phyloP scores from a whole-genome alignment of 2,113 vertebrate species.

The Tringa solitaria region DNA sequence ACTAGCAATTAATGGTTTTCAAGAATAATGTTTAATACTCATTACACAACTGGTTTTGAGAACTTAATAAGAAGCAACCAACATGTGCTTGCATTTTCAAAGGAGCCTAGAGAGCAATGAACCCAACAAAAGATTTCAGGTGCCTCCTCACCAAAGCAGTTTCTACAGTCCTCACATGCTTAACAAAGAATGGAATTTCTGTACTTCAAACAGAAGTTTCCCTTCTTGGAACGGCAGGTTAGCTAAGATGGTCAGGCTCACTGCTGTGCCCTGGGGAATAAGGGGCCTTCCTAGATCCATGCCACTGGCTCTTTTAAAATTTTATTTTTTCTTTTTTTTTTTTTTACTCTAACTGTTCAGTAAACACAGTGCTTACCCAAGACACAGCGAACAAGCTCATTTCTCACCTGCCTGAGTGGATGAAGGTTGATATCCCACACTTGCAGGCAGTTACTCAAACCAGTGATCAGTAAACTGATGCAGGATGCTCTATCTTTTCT shows the following conservation, averaged over 20 bases:
- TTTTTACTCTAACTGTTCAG: background rate
- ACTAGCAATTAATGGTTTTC: background rate
- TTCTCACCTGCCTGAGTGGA: background rate
- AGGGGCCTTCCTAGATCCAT: background rate
- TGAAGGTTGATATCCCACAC: background rate
- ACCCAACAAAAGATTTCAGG: background rate
- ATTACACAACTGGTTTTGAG: background rate
- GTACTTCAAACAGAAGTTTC: too few relatives aligned
- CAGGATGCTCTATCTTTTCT: background rate
- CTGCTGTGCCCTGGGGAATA: rapidly evolving
- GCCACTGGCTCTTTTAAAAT: background rate
- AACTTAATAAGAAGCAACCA: background rate
- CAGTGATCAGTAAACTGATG: background rate
- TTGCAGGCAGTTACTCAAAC: background rate
- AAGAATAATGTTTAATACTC: background rate
- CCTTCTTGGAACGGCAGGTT: background rate
- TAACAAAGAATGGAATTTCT: background rate
- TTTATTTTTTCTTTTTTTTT: background rate
- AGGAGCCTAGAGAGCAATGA: background rate
- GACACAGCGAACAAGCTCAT: background rate
- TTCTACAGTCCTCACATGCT: background rate
- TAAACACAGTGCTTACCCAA: background rate
- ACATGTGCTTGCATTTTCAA: background rate
- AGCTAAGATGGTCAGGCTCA: background rate
- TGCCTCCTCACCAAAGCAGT: background rate